Evolutionary conservation across 2,113 vertebrate genomes (phyloP), one percentile per base, ranked within the genome.

Genomic region (Alosa alosa): DNA sequence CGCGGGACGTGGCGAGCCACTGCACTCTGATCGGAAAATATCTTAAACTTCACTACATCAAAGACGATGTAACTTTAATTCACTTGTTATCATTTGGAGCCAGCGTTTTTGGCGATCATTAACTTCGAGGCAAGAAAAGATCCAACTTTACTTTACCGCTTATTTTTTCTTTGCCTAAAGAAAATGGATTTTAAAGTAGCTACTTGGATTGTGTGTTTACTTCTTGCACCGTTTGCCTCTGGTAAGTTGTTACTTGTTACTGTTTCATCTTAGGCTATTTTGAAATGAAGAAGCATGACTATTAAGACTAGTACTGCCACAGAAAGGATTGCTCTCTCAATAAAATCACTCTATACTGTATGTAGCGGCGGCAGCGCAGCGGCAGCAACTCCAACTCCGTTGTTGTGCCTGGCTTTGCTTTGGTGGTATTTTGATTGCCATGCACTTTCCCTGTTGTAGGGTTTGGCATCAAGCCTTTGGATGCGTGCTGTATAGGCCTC

Each of bases 111-210:
- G 31, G 72, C 64, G 31, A 36, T 15, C 11, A 72, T 8, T 36
- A 10, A 72, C 64, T 78, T 17, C 2, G 13, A 75, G 11, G 25
- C 31, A 39, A 36, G 64, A 31, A 64, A 75, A 78, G 72, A 18
- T 78, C 36, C 31, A 78, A 78, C 72, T 39, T 78, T 39, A 36
- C 10, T 39, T 78, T 39, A 36, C 10, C 15, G 36, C 8, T 39
- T 75, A 36, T 75, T 31, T 31, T 25, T 31, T 68, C n/a, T 9
- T 78, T 78, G 10, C 13, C 13, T 36, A 3, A 39, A 13, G 31
- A 36, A 75, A 78, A 78, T 78, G 72, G 72, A 78, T 78, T 78
- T 36, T 1, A 78, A 78, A 78, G 72, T 78, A 39, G 31, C 68
- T 31, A 25, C 25, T 75, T 78, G 72, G 72, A 78, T 36, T 36